phyloP scores from a whole-genome alignment of 1,140 invertebrate genomes.

The Cyphomyrmex costatus region DNA sequence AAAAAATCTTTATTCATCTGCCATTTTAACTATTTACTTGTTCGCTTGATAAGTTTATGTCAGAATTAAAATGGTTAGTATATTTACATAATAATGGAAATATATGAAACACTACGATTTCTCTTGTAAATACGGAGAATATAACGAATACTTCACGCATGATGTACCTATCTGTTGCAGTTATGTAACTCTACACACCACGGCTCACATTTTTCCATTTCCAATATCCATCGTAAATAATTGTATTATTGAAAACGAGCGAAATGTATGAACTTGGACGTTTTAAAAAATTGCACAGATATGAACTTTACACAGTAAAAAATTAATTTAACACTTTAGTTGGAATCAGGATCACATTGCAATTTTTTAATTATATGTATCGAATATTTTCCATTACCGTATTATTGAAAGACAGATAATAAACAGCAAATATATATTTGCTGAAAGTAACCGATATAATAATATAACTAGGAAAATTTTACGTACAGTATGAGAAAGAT shows the following conservation, averaged over 20 bases:
- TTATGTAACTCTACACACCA: constrained; percentile 27
- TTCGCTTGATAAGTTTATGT: constrained; percentile 8
- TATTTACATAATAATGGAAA: constrained; percentile 57
- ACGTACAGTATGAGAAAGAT: background rate
- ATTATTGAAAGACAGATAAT: constrained; percentile 23
- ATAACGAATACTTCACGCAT: constrained; percentile 6
- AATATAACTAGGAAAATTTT: background rate
- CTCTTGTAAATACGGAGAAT: constrained; percentile 3
- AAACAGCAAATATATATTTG: constrained; percentile 9
- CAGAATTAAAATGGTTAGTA: constrained; percentile 53
- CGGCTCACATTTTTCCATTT: constrained; percentile 48
- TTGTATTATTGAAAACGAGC: constrained; percentile 33
- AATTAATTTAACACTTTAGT: constrained; percentile 15
- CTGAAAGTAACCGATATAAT: background rate
- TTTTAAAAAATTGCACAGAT: constrained; percentile 16
- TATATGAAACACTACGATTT: constrained; percentile 52
- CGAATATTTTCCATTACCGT: background rate
- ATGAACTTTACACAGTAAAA: background rate
- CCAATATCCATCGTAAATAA: constrained; percentile 45
- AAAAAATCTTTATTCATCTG: constrained; percentile 18
- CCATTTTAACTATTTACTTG: constrained; percentile 9
- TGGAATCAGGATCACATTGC: background rate
- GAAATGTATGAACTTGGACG: constrained; percentile 18
- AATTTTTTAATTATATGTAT: constrained; percentile 13
- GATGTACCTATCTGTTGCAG: background rate